Evolutionary conservation across 2,113 vertebrate genomes (phyloP).

Genomic region (Neomonachus schauinslandi): DNA sequence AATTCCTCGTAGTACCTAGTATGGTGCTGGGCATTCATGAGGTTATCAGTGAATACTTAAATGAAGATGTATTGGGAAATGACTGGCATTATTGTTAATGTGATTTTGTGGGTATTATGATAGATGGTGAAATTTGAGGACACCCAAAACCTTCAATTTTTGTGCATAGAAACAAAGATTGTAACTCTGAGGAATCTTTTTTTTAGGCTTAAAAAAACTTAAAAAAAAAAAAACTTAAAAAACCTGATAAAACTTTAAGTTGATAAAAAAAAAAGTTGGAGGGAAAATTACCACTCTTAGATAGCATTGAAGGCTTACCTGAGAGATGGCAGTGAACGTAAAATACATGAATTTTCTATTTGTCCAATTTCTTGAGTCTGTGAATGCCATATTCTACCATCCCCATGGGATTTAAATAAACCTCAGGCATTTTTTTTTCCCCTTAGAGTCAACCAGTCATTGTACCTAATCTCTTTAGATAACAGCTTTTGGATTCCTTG

Average conservation of each 20-base stretch:
- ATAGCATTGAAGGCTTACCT: not conserved
- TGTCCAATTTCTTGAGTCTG: not conserved
- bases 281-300: not conserved
- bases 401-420: not conserved
- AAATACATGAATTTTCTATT: not conserved
- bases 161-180: not conserved
- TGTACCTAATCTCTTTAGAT: slow-evolving; percentile 5
- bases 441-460: not conserved
- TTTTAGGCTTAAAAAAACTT: not conserved
- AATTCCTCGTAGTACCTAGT: not conserved
- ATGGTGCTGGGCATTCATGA: not conserved
- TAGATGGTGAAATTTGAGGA: not conserved
- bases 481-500: not conserved
- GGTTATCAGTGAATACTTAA: slow-evolving; percentile 24
- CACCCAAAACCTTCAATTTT: not conserved
- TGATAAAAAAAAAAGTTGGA: not conserved
- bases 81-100: slow-evolving; percentile 8
- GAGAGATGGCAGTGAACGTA: not conserved
- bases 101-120: not conserved
- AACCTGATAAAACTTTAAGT: not conserved
- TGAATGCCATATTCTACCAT: not conserved
- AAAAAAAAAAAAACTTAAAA: not conserved
- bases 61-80: not conserved
- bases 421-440: not conserved
- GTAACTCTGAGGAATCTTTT: not conserved